A percentile compares a stretch with the other conserved stretches of the same genome.
Conservation (phyloP, 2,113 vertebrate genomes). For the Ictalurus furcatus region DNA sequence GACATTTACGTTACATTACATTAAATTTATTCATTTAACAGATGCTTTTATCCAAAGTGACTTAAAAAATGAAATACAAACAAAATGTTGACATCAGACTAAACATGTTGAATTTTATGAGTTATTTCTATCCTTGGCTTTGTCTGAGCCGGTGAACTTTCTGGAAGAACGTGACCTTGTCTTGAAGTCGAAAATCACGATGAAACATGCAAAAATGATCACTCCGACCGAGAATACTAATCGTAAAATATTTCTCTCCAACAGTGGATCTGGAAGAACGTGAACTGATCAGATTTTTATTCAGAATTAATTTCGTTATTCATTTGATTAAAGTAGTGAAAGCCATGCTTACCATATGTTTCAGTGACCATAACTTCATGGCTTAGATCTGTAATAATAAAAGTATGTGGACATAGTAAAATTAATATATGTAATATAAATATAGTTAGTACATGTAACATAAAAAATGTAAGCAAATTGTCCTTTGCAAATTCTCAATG, state of each 20-base stretch:
- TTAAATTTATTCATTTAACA: no score
- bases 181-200: slow-evolving; percentile 7
- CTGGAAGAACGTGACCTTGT: background rate
- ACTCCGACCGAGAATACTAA: background rate
- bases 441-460: background rate
- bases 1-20: no score
- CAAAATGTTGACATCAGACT: background rate
- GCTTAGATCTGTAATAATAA: background rate
- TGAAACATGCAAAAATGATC: background rate
- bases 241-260: background rate
- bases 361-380: background rate
- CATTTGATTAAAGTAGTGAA: background rate
- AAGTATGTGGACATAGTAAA: background rate
- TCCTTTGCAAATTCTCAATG: background rate
- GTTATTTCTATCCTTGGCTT: background rate
- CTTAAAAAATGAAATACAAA: no score
- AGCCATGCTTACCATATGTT: background rate
- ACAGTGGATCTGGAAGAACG: background rate
- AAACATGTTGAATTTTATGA: background rate
- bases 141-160: background rate
- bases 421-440: background rate
- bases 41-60: no score
- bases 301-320: background rate
- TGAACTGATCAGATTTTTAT: background rate
- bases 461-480: background rate